Percentiles rank a stretch among this genome's conserved stretches.
Conservation (phyloP, 2,113 vertebrate genomes). For the Microtus richardsoni region DNA sequence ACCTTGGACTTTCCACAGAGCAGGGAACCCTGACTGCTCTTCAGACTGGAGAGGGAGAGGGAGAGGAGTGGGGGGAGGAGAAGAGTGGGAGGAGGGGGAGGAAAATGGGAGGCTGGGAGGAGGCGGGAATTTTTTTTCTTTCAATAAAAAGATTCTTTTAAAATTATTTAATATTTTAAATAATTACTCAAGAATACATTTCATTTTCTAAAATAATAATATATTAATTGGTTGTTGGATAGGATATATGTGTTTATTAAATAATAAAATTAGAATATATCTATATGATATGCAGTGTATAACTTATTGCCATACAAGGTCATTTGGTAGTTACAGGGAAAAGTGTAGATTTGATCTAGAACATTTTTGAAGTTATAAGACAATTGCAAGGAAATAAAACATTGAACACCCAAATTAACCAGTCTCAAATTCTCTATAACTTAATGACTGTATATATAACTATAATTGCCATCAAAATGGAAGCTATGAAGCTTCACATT, state of each 20-base stretch:
- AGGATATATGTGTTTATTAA: background rate
- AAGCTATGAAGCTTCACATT: background rate
- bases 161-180: background rate
- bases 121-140: too few relatives aligned
- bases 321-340: background rate
- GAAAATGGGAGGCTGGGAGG: too few relatives aligned
- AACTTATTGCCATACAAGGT: background rate
- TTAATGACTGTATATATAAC: background rate
- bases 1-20: too few relatives aligned
- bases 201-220: background rate
- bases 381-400: background rate
- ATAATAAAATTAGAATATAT: slow-evolving; percentile 2
- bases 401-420: background rate
- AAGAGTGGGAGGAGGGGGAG: too few relatives aligned
- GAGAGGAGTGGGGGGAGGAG: too few relatives aligned
- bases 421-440: background rate
- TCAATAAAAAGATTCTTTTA: background rate
- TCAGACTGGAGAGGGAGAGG: too few relatives aligned
- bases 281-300: background rate
- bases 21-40: too few relatives aligned
- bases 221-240: background rate
- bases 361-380: background rate
- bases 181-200: background rate
- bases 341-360: background rate
- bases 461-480: background rate